Evolutionary conservation across 2,113 vertebrate species (phyloP).

Genomic region (Monopterus albus): DNA sequence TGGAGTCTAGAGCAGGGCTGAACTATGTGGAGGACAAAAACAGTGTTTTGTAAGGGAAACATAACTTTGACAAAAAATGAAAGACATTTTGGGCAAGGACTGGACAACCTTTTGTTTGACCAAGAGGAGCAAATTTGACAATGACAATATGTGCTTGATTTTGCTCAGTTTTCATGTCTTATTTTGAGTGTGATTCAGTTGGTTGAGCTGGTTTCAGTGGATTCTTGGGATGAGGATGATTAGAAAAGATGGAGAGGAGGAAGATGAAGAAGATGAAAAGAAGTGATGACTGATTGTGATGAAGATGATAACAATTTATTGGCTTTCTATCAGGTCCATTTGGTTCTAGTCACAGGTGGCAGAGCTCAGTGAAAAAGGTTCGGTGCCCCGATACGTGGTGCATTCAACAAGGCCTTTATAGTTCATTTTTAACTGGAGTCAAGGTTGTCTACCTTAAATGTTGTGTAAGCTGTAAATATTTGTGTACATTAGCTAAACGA

Average conservation of each 20-base stretch:
- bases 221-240: constrained; percentile 18
- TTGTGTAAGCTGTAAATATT: constrained; percentile 68
- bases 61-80: constrained; percentile 71
- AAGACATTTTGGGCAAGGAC: constrained; percentile 45
- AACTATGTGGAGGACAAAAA: constrained; percentile 21
- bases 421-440: constrained; percentile 42
- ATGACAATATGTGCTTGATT: constrained; percentile 48
- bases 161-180: constrained; percentile 46
- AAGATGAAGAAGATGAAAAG: neutral
- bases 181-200: constrained; percentile 46
- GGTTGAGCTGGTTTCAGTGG: constrained; percentile 65
- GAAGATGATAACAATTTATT: constrained; percentile 23
- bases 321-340: constrained; percentile 36
- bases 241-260: neutral
- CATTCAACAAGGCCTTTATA: constrained; percentile 42
- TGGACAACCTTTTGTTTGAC: constrained; percentile 58
- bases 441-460: constrained; percentile 34
- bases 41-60: constrained; percentile 3
- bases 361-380: constrained; percentile 27
- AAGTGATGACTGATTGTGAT: constrained; percentile 4
- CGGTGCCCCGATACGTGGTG: constrained; percentile 28
- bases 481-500: constrained; percentile 64
- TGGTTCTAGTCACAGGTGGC: constrained; percentile 34
- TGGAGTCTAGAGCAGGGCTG: constrained; percentile 25
- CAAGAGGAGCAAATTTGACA: constrained; percentile 42